Conservation (phyloP, 1,140 invertebrate species). For the Lepidurus couesii region DNA sequence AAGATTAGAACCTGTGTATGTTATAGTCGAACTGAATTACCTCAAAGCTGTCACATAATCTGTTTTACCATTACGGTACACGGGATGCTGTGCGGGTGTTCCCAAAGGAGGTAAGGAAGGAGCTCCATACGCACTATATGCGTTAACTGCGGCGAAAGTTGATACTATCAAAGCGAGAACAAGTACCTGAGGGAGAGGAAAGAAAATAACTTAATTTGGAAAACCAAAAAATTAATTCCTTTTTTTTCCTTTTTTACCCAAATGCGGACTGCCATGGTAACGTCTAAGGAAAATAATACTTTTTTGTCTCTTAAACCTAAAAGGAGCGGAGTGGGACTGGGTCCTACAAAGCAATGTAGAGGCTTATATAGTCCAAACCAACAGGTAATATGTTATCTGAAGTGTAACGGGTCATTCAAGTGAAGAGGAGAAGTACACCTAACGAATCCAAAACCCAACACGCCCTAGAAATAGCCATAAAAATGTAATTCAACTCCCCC, state of each 20-base stretch:
- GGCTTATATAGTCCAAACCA: not conserved
- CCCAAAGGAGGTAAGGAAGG: constrained; percentile 25
- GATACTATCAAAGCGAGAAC: not conserved
- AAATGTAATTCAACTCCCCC: not conserved
- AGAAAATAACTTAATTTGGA: not conserved
- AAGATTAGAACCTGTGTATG: not conserved
- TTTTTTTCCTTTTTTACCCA: not conserved
- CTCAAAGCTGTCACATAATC: constrained; percentile 27
- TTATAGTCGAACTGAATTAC: not conserved
- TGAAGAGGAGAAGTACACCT: not conserved
- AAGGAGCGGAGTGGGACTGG: too few relatives aligned
- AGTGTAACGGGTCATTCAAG: not conserved
- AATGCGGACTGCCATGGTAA: not conserved
- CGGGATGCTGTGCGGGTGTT: constrained; percentile 12
- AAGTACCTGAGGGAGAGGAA: not conserved
- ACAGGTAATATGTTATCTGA: not conserved
- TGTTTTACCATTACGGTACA: constrained; percentile 25
- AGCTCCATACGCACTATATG: constrained; percentile 5
- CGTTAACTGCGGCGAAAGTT: not conserved
- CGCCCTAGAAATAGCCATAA: not conserved
- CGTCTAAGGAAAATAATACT: too few relatives aligned
- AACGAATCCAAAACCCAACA: not conserved
- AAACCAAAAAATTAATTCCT: not conserved
- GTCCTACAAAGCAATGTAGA: not conserved
- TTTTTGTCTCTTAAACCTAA: too few relatives aligned